Conservation (phyloP, 2,797 vertebrate genomes). For the Liasis olivaceus region DNA sequence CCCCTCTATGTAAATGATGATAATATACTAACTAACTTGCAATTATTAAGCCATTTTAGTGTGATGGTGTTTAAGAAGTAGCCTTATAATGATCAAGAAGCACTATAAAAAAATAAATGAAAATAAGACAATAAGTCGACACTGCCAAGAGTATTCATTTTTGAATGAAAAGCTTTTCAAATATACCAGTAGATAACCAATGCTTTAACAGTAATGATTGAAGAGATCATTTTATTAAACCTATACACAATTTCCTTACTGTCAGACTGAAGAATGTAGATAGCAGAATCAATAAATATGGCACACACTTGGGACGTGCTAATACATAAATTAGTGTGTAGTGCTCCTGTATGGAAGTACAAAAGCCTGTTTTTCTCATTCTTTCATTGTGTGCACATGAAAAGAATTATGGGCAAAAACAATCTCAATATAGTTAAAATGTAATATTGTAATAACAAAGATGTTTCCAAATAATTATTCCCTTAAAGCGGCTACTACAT, state of each 20-base stretch:
- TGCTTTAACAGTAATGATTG: conserved; percentile 56
- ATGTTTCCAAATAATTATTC: conserved; percentile 46
- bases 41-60: conserved; percentile 26
- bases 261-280: conserved; percentile 72
- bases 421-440: conserved; percentile 64
- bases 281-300: conserved; percentile 74
- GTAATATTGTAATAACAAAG: conserved; percentile 56
- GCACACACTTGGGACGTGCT: conserved; percentile 72
- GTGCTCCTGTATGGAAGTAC: conserved; percentile 68
- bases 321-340: conserved; percentile 73
- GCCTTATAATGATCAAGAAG: conserved; percentile 33
- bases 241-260: conserved; percentile 71
- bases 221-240: conserved; percentile 74
- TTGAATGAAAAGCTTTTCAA: conserved; percentile 61
- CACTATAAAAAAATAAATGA: conserved; percentile 27
- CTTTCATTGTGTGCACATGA: conserved; percentile 62
- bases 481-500: conserved; percentile 22
- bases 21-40: conserved; percentile 37
- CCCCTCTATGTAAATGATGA: background rate
- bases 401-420: conserved; percentile 68
- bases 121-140: background rate
- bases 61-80: conserved; percentile 33
- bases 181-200: conserved; percentile 55
- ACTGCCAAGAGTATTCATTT: conserved; percentile 37
- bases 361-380: conserved; percentile 61